Percentiles rank a stretch among this genome's conserved stretches.
Evolutionary conservation across 2,113 vertebrate genomes (phyloP).

Genomic region (Oenanthe oenanthe): DNA sequence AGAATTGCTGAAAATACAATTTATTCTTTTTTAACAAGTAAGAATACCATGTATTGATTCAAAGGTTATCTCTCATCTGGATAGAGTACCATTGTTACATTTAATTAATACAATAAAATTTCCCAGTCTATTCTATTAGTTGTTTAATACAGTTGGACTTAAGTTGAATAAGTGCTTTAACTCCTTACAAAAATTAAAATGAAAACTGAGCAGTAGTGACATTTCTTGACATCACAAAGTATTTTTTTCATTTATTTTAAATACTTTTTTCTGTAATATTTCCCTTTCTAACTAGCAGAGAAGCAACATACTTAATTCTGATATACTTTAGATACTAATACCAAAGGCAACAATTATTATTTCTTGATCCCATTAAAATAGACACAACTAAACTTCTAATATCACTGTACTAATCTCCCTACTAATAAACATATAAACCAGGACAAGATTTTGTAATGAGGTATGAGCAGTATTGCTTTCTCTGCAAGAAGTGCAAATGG

Average conservation of each 20-base stretch:
- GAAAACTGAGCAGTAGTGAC: not conserved
- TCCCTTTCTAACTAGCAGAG: not conserved
- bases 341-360: not conserved
- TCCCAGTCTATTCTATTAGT: not conserved
- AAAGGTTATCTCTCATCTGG: not conserved
- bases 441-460: not conserved
- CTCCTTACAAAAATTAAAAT: not conserved
- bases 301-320: not conserved
- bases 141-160: not conserved
- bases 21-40: not conserved
- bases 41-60: not conserved
- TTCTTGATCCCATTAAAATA: slow-evolving; percentile 11
- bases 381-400: not conserved
- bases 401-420: not conserved
- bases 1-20: not conserved
- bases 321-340: not conserved
- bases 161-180: not conserved
- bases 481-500: not conserved
- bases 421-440: not conserved
- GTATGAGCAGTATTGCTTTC: not conserved
- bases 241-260: not conserved
- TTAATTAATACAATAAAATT: not conserved
- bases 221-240: not conserved
- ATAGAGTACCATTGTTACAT: not conserved
- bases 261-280: not conserved